Base-by-base conservation (phyloP, 2,797 vertebrate genomes). In the Cichlasoma orientale region DNA sequence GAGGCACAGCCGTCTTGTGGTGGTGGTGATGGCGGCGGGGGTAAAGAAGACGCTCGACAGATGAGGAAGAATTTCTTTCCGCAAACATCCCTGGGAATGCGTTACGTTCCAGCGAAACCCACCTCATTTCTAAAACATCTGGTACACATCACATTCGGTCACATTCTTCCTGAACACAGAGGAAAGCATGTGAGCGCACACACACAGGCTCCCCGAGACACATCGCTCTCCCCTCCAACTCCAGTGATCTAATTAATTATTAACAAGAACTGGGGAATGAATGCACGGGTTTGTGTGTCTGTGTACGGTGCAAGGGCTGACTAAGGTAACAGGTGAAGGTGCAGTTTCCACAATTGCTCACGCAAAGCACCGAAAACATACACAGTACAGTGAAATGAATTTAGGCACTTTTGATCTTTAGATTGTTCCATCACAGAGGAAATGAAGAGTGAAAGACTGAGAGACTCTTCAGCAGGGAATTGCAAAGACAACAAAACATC, bases 41-140 rank as follows among this genome's bases (percentile, higher is more conserved):
- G n/a, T 4, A 47, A 56, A 79, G 86, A 92, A 94, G 92, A 94
- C 88, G 92, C 91, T 92, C 84, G 29, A 88, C 88, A 92, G 90
- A 93, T 89, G 82, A 92, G 90, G 88, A 92, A 94, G 90, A 93
- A 94, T 92, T 89, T 94, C 86, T 92, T 92, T 92, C 86, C 80
- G 88, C 94, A 95, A 94, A 95, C 94, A 95, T 94, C 92, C 84
- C 90, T 93, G 93, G 92, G 93, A 96, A 95, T 93, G 93, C 90
- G 90, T 92, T 91, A 88, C 83, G 90, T 93, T 94, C 91, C 92
- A 93, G 87, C 61, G 90, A 94, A 95, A 91, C 89, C 91, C 92
- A 93, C 92, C 93, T 95, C 91, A 94, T 94, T 91, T 91, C 91
- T 92, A 86, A 94, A 93, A 94, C 95, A 95, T 95, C 94, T 95